A percentile compares a stretch with the other conserved stretches of the same genome.
Conservation (phyloP, 2,888 invertebrate species). For the Synergus laeviventris region DNA sequence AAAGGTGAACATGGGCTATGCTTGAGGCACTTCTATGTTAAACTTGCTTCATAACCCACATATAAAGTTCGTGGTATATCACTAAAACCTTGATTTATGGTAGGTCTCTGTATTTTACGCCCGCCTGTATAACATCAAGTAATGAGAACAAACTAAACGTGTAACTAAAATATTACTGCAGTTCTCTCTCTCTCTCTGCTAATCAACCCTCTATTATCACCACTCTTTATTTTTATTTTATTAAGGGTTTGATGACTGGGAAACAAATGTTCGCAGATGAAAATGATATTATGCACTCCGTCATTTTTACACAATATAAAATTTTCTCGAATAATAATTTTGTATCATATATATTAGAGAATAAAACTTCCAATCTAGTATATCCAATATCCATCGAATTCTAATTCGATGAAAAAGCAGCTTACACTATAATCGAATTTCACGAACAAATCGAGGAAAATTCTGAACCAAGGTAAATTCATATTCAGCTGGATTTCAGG, state of each 20-base stretch:
- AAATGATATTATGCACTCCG: too few relatives aligned
- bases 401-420: conserved; percentile 35
- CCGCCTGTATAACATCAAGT: conserved; percentile 28
- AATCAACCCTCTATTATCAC: not conserved
- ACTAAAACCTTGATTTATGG: conserved; percentile 59
- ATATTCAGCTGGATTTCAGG: conserved; percentile 35
- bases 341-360: not conserved
- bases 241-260: not conserved
- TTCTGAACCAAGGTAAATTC: conserved; percentile 28
- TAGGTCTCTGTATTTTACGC: conserved; percentile 50
- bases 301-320: not conserved
- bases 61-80: conserved; percentile 56
- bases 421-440: conserved; percentile 31
- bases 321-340: conserved; percentile 2
- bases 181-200: conserved; percentile 19
- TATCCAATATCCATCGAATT: conserved; percentile 29
- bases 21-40: conserved; percentile 30
- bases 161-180: conserved; percentile 44
- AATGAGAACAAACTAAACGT: conserved; percentile 43
- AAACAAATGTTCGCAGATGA: not conserved
- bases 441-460: conserved; percentile 35
- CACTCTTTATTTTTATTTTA: not conserved
- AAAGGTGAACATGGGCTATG: conserved; percentile 8
- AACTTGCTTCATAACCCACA: conserved; percentile 60
- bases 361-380: not conserved